phyloP scores from a whole-genome alignment of 2,888 invertebrate genomes.

The Chorisops tibialis region DNA sequence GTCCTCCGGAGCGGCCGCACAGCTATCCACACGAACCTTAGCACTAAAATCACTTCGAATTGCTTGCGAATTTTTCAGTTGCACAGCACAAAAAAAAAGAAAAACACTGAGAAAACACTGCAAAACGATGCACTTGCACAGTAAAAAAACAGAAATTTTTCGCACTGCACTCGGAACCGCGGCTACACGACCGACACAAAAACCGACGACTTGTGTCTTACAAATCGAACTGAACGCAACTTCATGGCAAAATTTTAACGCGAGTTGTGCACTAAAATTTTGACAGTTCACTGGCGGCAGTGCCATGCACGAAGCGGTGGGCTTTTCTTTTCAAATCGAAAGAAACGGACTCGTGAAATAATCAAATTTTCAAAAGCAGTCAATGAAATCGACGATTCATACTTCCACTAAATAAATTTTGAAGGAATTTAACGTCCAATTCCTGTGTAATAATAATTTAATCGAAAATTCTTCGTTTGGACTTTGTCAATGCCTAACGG shows the following conservation, averaged over 20 bases:
- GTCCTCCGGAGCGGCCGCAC: background rate
- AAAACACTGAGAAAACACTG: background rate
- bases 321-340: too few relatives aligned
- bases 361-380: too few relatives aligned
- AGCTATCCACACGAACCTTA: conserved; percentile 8
- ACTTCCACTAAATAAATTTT: too few relatives aligned
- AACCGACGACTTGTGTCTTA: background rate
- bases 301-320: too few relatives aligned
- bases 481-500: background rate
- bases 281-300: too few relatives aligned
- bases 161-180: conserved; percentile 3
- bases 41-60: background rate
- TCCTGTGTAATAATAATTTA: too few relatives aligned
- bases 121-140: conserved; percentile 2
- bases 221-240: conserved; percentile 13
- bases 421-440: too few relatives aligned
- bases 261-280: too few relatives aligned
- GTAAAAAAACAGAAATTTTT: background rate
- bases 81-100: background rate
- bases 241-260: background rate
- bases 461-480: background rate
- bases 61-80: too few relatives aligned
- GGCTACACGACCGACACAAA: background rate
- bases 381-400: too few relatives aligned
- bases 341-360: too few relatives aligned